Base-by-base conservation (phyloP, 2,113 vertebrate genomes). In the Polypterus bichir region DNA sequence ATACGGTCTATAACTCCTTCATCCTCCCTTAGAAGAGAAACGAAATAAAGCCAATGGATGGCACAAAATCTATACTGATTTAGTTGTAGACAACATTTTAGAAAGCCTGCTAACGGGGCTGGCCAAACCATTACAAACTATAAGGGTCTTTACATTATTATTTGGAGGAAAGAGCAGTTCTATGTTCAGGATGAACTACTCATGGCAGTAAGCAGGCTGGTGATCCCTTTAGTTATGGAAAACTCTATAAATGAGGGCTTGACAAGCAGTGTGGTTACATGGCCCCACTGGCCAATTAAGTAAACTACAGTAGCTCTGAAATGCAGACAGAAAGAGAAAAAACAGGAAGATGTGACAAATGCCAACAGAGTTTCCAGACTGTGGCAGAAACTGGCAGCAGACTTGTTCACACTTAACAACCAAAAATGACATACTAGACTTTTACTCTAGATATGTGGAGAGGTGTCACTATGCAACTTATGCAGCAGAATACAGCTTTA, bases 21-120 rank as follows among this genome's bases (percentile, higher is more conserved):
- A 8, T 54, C 47, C 53, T 48, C 59, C 59, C 53, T 46, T 65
- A 49, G n/a, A 9, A 48, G 4, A 46, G 10, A 3, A n/a, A 44
- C 53, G 4, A 3, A 49, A 6, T 44, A 48, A 9, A n/a, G 47
- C 44, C 4, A 60, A 59, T 66, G 64, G 64, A 63, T 11, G 46
- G 59, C 61, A 66, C 61, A 1, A 65, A 65, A 65, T 65, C 4
- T 66, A 69, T 57, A 9, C 63, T 5, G 63, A 65, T 5, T 7
- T 6, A 5, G 6, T 69, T 9, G 10, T 63, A 5, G 44, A 57
- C 9, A 56, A 11, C 44, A 45, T 65, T 11, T 52, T 57, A 9
- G 58, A 44, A 11, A 60, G 64, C 54, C 3, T 70, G 63, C 7
- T 54, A n/a, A 9, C 0, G 68, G 54, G 65, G 67, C 6, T 66